These are phyloP conservation scores for Troides oblongomaculatus DNA, from an alignment of 2,888 invertebrate genomes.

Conservation along the genomic window DNA sequence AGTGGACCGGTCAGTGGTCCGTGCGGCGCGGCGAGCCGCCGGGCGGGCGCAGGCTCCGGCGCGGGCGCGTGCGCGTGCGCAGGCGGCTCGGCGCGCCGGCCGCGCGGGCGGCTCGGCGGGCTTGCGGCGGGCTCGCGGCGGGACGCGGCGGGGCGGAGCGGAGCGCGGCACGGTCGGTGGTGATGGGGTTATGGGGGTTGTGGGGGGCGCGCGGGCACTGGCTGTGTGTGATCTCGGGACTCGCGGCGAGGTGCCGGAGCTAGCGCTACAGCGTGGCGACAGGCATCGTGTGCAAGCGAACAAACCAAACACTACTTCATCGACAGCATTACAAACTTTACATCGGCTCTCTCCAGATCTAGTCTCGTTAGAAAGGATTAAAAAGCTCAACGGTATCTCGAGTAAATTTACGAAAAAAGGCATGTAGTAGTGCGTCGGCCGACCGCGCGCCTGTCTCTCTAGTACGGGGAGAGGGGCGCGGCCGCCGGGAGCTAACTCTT, in stretches of 20 bases:
- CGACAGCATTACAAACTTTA: slow-evolving; percentile 80
- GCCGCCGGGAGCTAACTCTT: slow-evolving; percentile 79
- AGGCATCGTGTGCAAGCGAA: slow-evolving; percentile 82
- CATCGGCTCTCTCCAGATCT: slow-evolving; percentile 79
- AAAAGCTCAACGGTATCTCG: slow-evolving; percentile 78
- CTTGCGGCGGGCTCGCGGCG: slow-evolving; percentile 36
- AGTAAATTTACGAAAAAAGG: slow-evolving; percentile 78
- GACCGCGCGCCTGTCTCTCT: slow-evolving; percentile 77
- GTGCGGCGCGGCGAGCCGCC: slow-evolving; percentile 41
- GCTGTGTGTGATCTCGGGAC: slow-evolving; percentile 78
- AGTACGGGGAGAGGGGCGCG: slow-evolving; percentile 74
- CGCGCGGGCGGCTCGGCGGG: slow-evolving; percentile 38
- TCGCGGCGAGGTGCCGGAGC: slow-evolving; percentile 78
- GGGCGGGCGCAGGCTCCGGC: slow-evolving; percentile 34
- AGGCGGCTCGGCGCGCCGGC: slow-evolving; percentile 35
- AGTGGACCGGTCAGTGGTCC: slow-evolving; percentile 56
- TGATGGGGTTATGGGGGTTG: slow-evolving; percentile 29
- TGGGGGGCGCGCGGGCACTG: slow-evolving; percentile 69
- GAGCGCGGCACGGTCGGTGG: slow-evolving; percentile 36
- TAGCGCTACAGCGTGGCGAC: slow-evolving; percentile 81
- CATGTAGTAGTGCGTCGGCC: slow-evolving; percentile 78
- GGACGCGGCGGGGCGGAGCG: slow-evolving; percentile 40
- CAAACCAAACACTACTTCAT: slow-evolving; percentile 81
- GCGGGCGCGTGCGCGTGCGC: slow-evolving; percentile 34
- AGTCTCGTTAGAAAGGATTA: slow-evolving; percentile 79